phyloP scores from a whole-genome alignment of 2,888 invertebrate species.

The Chaetogeoica ovagalla region DNA sequence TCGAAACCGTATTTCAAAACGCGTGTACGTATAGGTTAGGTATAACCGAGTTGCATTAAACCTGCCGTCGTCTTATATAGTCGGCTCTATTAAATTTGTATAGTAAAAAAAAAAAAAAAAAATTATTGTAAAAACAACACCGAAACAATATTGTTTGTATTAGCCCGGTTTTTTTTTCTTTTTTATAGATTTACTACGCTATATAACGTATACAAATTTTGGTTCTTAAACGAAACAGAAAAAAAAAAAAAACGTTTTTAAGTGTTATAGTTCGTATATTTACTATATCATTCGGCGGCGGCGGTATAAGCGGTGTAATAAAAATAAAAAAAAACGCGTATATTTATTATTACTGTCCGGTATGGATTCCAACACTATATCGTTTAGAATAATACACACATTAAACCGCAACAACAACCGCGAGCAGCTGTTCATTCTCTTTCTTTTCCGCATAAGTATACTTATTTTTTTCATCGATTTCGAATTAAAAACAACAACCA shows the following conservation, averaged over 20 bases:
- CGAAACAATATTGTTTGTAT: background rate
- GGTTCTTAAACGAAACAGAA: background rate
- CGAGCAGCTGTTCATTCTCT: too few relatives aligned
- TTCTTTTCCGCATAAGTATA: too few relatives aligned
- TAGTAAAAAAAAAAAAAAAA: constrained; percentile 14
- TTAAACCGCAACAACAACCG: too few relatives aligned
- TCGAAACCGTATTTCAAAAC: constrained; percentile 16
- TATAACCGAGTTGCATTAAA: background rate
- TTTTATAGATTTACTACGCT: background rate
- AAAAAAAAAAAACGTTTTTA: background rate
- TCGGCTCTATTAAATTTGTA: background rate
- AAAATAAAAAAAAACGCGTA: too few relatives aligned
- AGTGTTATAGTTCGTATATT: background rate
- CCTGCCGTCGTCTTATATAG: background rate
- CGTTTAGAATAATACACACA: too few relatives aligned
- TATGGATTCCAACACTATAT: too few relatives aligned
- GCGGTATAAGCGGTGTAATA: too few relatives aligned
- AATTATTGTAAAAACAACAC: too few relatives aligned
- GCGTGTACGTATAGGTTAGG: background rate
- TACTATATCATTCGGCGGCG: background rate
- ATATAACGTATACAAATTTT: background rate
- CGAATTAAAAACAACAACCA: too few relatives aligned
- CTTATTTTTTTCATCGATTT: too few relatives aligned
- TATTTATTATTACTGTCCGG: too few relatives aligned
- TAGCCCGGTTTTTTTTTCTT: background rate